These are phyloP conservation scores for Botia kubotai DNA, from an alignment of 2,797 vertebrate genomes.

Conservation along the genomic window DNA sequence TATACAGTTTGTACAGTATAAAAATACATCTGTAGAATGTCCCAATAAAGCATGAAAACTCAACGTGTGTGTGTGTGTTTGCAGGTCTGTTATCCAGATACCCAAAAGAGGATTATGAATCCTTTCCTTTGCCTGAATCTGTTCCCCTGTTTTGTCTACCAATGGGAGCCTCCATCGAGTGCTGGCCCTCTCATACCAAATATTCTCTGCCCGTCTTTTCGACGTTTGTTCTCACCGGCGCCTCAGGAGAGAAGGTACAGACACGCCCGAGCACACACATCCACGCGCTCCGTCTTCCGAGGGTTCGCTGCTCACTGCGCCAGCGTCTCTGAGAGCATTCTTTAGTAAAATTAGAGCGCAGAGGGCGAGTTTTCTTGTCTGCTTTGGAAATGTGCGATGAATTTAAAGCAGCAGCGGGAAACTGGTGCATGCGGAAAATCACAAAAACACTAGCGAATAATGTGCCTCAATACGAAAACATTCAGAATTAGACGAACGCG, in stretches of 20 bases:
- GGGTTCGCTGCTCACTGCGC: conserved; percentile 22
- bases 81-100: conserved; percentile 94
- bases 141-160: conserved; percentile 98
- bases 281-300: neutral
- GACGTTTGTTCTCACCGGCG: conserved; percentile 96
- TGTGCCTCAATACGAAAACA: conserved; percentile 61
- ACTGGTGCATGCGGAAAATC: conserved; percentile 60
- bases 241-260: conserved; percentile 95
- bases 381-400: conserved; percentile 62
- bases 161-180: conserved; percentile 96
- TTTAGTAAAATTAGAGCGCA: conserved; percentile 57
- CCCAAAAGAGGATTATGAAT: conserved; percentile 94
- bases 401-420: conserved; percentile 60
- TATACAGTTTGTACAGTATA: too few species aligned
- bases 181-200: conserved; percentile 95
- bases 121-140: conserved; percentile 96
- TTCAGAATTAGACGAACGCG: conserved; percentile 64
- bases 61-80: conserved; percentile 45
- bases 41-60: too few species aligned
- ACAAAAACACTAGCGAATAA: conserved; percentile 54
- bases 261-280: conserved; percentile 39
- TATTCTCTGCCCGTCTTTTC: conserved; percentile 97
- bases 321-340: conserved; percentile 50
- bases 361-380: conserved; percentile 59
- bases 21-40: too few species aligned